Evolutionary conservation across 2,888 invertebrate species (phyloP).

Genomic region (Pheosia gnoma): DNA sequence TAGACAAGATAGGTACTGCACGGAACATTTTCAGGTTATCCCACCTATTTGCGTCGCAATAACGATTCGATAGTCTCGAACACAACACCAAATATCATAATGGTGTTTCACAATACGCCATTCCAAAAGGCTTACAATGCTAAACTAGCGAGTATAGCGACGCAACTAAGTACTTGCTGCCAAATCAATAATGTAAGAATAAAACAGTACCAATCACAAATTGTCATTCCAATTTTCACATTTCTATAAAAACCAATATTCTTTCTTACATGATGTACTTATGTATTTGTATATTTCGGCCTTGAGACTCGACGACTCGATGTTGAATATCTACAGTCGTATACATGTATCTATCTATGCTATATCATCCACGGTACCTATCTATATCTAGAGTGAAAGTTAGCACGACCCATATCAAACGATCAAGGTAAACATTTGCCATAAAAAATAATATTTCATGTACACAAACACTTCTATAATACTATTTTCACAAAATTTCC

Average conservation of each 20-base stretch:
- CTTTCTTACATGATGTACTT: slow-evolving; percentile 64
- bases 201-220: slow-evolving; percentile 35
- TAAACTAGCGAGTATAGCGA: slow-evolving; percentile 40
- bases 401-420: slow-evolving; percentile 75
- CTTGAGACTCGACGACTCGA: slow-evolving; percentile 80
- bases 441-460: slow-evolving; percentile 48
- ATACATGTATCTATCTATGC: slow-evolving; percentile 66
- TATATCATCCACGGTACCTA: slow-evolving; percentile 74
- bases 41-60: slow-evolving; percentile 58
- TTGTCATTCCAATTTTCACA: slow-evolving; percentile 54
- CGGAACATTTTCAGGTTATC: neutral
- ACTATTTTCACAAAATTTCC: slow-evolving; percentile 55
- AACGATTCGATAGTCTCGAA: slow-evolving; percentile 44
- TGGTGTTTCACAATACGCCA: slow-evolving; percentile 58
- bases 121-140: slow-evolving; percentile 41
- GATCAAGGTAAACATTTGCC: slow-evolving; percentile 43
- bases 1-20: neutral
- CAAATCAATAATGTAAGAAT: slow-evolving; percentile 42
- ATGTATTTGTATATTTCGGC: slow-evolving; percentile 81
- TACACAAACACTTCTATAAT: slow-evolving; percentile 52
- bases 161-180: slow-evolving; percentile 43
- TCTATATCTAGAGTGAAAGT: slow-evolving; percentile 84
- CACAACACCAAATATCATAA: slow-evolving; percentile 47
- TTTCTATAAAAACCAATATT: slow-evolving; percentile 63
- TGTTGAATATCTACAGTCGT: slow-evolving; percentile 78